Conservation (phyloP, 2,888 invertebrate genomes). For the Apodemia mormo region DNA sequence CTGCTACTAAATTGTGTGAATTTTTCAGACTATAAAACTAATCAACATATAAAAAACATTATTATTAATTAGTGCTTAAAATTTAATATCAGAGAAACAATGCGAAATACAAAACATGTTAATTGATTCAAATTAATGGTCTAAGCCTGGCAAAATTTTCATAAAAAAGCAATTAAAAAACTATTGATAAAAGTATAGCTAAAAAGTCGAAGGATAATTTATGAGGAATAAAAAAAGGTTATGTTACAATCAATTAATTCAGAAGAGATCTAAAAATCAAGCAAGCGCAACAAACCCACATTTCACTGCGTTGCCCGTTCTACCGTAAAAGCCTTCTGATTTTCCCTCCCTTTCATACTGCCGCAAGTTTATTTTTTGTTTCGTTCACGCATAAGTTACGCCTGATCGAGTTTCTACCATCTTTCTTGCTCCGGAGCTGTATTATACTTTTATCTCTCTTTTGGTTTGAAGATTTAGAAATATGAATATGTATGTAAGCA, state of each 20-base stretch:
- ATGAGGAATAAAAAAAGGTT: constrained; percentile 70
- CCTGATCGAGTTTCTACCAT: constrained; percentile 79
- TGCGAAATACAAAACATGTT: not conserved
- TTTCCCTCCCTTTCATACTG: constrained; percentile 57
- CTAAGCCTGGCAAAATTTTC: not conserved
- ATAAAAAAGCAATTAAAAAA: not conserved
- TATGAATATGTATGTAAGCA: constrained; percentile 76
- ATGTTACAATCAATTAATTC: constrained; percentile 80
- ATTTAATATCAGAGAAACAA: not conserved
- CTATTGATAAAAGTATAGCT: constrained; percentile 6
- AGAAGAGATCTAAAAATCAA: constrained; percentile 76
- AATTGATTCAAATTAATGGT: not conserved
- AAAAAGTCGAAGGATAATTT: constrained; percentile 49
- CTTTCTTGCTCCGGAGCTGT: constrained; percentile 76
- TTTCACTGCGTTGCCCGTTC: constrained; percentile 77
- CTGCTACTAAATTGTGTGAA: not conserved
- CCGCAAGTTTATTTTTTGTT: constrained; percentile 39
- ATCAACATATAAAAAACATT: not conserved
- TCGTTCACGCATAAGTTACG: constrained; percentile 56
- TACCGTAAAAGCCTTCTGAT: constrained; percentile 81
- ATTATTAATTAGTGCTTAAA: not conserved
- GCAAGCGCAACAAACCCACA: constrained; percentile 66
- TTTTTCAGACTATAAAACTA: not conserved
- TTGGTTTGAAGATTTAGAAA: constrained; percentile 67
- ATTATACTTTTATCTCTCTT: constrained; percentile 75